Conservation (phyloP, 2,797 vertebrate species). For the Loriculus beryllinus region DNA sequence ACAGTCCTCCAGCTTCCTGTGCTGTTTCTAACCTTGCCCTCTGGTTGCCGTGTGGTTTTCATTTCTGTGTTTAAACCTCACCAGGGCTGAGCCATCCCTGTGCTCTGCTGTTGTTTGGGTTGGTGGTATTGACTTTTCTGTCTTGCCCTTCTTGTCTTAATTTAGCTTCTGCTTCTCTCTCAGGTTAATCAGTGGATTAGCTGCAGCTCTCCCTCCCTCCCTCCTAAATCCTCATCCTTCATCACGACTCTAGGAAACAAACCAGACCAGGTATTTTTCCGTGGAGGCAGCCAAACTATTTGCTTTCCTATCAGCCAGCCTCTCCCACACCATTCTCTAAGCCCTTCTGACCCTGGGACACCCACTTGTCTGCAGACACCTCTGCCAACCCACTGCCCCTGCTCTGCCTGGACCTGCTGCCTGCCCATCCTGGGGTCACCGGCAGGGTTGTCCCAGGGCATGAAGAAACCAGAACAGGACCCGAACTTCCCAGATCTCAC, state of each 20-base stretch:
- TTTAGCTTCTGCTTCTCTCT: constrained; percentile 1
- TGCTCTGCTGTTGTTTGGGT: not conserved
- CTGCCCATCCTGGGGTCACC: not conserved
- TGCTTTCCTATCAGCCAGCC: not conserved
- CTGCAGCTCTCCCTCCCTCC: constrained; percentile 35
- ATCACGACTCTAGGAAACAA: constrained; percentile 54
- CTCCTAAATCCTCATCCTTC: constrained; percentile 59
- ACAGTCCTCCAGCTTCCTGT: accelerated
- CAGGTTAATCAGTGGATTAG: constrained; percentile 63
- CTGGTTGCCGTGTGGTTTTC: not conserved
- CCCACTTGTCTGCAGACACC: not conserved
- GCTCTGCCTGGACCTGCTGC: not conserved
- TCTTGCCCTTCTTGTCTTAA: not conserved
- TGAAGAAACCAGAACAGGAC: not conserved
- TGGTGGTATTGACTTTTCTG: not conserved
- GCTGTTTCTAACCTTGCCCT: not conserved
- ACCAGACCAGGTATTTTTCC: constrained; percentile 60
- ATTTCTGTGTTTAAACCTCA: not conserved
- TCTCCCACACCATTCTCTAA: not conserved
- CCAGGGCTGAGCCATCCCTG: accelerated
- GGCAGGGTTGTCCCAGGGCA: not conserved
- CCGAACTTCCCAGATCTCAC: not conserved
- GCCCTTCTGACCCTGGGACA: not conserved
- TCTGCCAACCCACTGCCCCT: not conserved
- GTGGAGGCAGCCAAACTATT: constrained; percentile 31